Conservation (phyloP, 2,797 vertebrate species). For the Taenioides sp. region DNA sequence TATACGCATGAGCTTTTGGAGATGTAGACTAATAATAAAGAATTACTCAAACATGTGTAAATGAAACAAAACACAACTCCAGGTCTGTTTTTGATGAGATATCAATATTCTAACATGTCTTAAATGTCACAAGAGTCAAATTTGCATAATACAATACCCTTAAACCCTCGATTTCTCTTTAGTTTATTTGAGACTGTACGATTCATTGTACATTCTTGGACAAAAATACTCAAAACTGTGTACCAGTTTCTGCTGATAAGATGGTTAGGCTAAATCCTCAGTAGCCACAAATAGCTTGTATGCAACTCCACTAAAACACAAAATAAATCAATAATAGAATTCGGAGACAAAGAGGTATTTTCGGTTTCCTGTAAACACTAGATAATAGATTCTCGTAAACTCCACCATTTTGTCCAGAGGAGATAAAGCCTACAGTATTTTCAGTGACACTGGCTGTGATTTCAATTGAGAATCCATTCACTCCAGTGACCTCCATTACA, state of each 20-base stretch:
- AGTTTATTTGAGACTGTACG: too few species aligned
- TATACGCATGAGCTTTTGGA: too few species aligned
- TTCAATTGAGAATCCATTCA: slow-evolving; percentile 18
- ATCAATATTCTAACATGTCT: too few species aligned
- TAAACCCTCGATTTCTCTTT: too few species aligned
- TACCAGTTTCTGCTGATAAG: neutral
- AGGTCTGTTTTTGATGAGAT: too few species aligned
- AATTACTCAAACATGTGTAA: too few species aligned
- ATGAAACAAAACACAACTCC: too few species aligned
- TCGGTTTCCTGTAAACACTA: slow-evolving; percentile 12
- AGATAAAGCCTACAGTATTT: slow-evolving; percentile 22
- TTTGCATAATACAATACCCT: too few species aligned
- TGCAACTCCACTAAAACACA: neutral
- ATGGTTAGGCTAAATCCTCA: neutral
- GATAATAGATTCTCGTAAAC: slow-evolving; percentile 20
- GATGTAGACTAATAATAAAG: too few species aligned
- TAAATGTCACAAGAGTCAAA: too few species aligned
- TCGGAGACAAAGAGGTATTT: slow-evolving; percentile 17
- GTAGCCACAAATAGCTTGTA: neutral
- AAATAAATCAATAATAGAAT: neutral
- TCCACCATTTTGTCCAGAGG: slow-evolving; percentile 12
- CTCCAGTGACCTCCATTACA: slow-evolving; percentile 30
- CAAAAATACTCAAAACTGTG: too few species aligned
- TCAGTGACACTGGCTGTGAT: slow-evolving; percentile 34
- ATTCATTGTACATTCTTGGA: too few species aligned